phyloP scores from a whole-genome alignment of 2,888 invertebrate genomes.

The Crematogaster levior region DNA sequence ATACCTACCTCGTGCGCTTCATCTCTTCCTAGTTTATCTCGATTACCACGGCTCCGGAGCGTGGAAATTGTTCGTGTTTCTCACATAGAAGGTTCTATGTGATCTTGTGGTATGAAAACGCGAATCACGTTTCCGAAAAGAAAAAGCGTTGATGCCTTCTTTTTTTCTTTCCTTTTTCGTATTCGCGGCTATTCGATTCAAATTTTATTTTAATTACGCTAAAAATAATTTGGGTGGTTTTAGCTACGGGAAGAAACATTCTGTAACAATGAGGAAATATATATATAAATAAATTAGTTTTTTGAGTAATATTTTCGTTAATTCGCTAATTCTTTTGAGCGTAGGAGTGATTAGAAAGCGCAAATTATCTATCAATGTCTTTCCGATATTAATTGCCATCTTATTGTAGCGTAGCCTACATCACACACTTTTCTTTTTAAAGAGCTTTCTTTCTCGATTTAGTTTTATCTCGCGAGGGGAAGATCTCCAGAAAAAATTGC shows the following conservation, averaged over 20 bases:
- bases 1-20: slow-evolving; percentile 69
- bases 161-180: background rate
- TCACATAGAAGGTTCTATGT: background rate
- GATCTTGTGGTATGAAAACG: background rate
- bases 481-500: background rate
- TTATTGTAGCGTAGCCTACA: slow-evolving; percentile 15
- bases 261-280: slow-evolving; percentile 4
- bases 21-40: slow-evolving; percentile 29
- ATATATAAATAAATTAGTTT: slow-evolving; percentile 25
- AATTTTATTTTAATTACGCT: slow-evolving; percentile 6
- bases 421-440: background rate
- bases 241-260: background rate
- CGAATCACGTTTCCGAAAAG: background rate
- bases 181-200: background rate
- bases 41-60: background rate
- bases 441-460: background rate
- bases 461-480: background rate
- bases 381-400: background rate
- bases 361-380: background rate
- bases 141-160: background rate
- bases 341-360: background rate
- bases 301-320: slow-evolving; percentile 24
- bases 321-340: background rate
- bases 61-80: background rate
- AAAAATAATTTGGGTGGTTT: background rate